phyloP scores from a whole-genome alignment of 92 coral and sea anemone genomes.

The Porites cylindrica region DNA sequence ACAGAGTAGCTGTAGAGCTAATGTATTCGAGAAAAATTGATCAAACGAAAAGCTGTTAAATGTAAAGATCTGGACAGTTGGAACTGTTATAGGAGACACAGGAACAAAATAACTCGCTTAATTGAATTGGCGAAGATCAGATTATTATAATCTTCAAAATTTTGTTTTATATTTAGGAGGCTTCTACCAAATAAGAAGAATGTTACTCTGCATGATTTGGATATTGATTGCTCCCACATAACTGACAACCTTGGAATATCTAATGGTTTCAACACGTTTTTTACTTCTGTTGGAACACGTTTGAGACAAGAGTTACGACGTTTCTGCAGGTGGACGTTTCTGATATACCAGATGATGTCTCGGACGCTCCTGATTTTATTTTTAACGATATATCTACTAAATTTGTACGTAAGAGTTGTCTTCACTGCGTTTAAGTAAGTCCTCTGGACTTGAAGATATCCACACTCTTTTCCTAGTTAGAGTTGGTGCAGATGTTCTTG shows the following conservation, averaged over 20 bases:
- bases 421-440: slow-evolving; percentile 45
- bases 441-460: slow-evolving; percentile 60
- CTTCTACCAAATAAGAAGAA: slow-evolving; percentile 51
- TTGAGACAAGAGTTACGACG: neutral
- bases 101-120: slow-evolving; percentile 51
- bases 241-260: slow-evolving; percentile 32
- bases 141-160: slow-evolving; percentile 56
- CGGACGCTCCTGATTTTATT: neutral
- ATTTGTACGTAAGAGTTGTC: slow-evolving; percentile 70
- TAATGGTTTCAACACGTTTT: slow-evolving; percentile 35
- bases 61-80: slow-evolving; percentile 48
- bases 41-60: slow-evolving; percentile 62
- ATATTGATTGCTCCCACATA: slow-evolving; percentile 7
- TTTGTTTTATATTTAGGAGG: slow-evolving; percentile 47
- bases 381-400: slow-evolving; percentile 39
- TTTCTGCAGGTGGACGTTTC: neutral
- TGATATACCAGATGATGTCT: neutral
- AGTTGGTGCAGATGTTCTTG: slow-evolving; percentile 55
- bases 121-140: slow-evolving; percentile 53
- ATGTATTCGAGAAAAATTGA: too few relatives aligned
- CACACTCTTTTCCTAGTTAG: slow-evolving; percentile 63
- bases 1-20: too few relatives aligned
- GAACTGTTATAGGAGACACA: slow-evolving; percentile 42
- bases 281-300: slow-evolving; percentile 49
- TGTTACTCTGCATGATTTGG: slow-evolving; percentile 31